Evolutionary conservation across 2,888 invertebrate species (phyloP).

Genomic region (Escarpia spicata): DNA sequence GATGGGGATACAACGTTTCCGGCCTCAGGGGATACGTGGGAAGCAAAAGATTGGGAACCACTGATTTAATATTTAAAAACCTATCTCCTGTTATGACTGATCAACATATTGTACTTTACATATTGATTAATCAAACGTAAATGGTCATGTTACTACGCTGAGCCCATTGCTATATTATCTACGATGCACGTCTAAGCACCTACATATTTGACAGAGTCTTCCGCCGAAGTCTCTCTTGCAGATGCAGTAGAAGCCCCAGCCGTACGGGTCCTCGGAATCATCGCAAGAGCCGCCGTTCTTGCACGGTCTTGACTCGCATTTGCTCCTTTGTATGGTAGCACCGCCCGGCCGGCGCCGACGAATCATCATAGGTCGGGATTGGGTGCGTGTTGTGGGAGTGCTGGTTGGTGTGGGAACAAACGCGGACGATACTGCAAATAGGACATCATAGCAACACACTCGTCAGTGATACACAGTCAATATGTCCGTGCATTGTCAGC

Average conservation of each 20-base stretch:
- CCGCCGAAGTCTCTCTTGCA: conserved; percentile 18
- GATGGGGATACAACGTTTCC: too few relatives aligned
- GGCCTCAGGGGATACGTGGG: too few relatives aligned
- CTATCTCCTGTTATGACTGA: too few relatives aligned
- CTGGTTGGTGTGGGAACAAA: neutral
- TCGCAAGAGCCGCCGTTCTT: conserved; percentile 22
- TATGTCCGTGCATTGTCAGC: too few relatives aligned
- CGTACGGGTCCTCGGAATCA: conserved; percentile 28
- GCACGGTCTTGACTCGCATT: conserved; percentile 24
- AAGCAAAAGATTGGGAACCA: too few relatives aligned
- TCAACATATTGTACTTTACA: too few relatives aligned
- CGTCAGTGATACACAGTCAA: too few relatives aligned
- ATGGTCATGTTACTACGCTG: neutral
- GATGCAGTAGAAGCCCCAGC: conserved; percentile 30
- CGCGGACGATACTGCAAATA: neutral
- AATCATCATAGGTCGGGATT: neutral
- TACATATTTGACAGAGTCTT: neutral
- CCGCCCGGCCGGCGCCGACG: neutral
- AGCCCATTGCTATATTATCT: neutral
- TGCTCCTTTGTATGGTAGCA: neutral
- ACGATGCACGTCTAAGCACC: neutral
- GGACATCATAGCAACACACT: too few relatives aligned
- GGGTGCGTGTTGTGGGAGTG: neutral
- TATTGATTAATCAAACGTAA: neutral
- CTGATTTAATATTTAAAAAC: too few relatives aligned